Evolutionary conservation across 1,140 invertebrate genomes (phyloP).

Genomic region (Oedothorax gibbosus): DNA sequence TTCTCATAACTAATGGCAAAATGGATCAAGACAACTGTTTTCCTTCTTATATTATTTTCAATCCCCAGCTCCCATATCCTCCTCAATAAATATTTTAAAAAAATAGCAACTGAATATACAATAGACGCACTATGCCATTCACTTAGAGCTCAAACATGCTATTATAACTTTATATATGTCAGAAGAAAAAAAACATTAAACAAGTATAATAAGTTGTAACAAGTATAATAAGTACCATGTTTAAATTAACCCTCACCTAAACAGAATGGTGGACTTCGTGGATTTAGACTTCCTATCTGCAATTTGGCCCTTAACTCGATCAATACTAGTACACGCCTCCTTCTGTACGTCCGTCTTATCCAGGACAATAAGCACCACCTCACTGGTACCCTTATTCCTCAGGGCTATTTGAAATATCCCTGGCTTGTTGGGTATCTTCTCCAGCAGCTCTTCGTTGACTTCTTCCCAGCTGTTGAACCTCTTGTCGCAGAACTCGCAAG

Average conservation of each 20-base stretch:
- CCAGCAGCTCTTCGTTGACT: conserved; percentile 13
- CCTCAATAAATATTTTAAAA: no score
- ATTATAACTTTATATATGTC: no score
- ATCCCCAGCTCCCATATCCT: no score
- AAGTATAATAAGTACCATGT: no score
- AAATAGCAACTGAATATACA: no score
- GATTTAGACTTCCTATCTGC: conserved; percentile 31
- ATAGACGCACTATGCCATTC: no score
- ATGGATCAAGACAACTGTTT: no score
- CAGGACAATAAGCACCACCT: neutral
- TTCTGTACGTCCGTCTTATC: conserved; percentile 12
- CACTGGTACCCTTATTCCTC: neutral
- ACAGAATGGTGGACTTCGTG: conserved; percentile 28
- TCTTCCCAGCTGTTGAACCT: conserved; percentile 20
- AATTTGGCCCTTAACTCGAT: neutral
- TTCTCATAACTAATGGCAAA: no score
- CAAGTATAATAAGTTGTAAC: no score
- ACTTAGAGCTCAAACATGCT: no score
- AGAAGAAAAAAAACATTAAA: no score
- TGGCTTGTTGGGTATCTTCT: conserved; percentile 34
- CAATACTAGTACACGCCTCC: neutral
- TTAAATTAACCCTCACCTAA: neutral
- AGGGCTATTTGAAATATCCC: conserved; percentile 16
- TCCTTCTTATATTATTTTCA: no score
- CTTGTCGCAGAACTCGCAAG: conserved; percentile 41